Base-by-base conservation (phyloP, 1,140 invertebrate species). In the Papilio glaucus region DNA sequence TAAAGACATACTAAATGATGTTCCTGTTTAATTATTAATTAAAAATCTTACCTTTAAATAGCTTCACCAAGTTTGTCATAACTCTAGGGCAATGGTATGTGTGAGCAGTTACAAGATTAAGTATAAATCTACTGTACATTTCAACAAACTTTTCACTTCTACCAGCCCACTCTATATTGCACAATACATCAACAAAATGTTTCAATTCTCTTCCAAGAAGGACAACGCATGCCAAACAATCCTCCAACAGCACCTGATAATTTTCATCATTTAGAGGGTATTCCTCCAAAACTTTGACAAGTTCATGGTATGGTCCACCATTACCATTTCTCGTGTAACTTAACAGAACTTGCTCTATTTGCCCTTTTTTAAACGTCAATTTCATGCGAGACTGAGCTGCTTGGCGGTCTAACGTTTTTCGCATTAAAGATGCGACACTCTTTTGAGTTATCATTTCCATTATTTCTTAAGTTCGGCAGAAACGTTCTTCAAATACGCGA, bases 41-140 rank as follows among this genome's bases (percentile, higher is more conserved):
- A 73, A 42, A 57, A 38, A 71, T 57, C 72, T 80, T 84, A 93
- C 93, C 87, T 92, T 87, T 91, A 71, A 93, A 90, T 33, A 85
- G 70, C 78, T 87, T 90, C 7, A 94, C 77, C 41, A 94, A 77
- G 33, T 82, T 80, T 38, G 77, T 75, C 77, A 94, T 86, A 60
- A 93, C 90, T 73, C 79, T 78, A 5, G 89, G 86, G 72, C 86
- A 85, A 71, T 94, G 91, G 75, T 93, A 93, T 2, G 88, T 88
- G 71, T 94, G 92, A 6, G 93, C 92, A 0, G 93, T 93, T 0
- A 93, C 85, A 15, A 94, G 74, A 77, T 82, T 86, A 21, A 93
- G 69, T 10, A 90, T 71, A 84, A 93, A 93, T 71, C 77, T 85
- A 24, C 82, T 83, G 73, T 84, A 94, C 24, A 91, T 33, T 39